Base-by-base conservation (phyloP, 2,797 vertebrate species). In the Basileuterus tristriatus region DNA sequence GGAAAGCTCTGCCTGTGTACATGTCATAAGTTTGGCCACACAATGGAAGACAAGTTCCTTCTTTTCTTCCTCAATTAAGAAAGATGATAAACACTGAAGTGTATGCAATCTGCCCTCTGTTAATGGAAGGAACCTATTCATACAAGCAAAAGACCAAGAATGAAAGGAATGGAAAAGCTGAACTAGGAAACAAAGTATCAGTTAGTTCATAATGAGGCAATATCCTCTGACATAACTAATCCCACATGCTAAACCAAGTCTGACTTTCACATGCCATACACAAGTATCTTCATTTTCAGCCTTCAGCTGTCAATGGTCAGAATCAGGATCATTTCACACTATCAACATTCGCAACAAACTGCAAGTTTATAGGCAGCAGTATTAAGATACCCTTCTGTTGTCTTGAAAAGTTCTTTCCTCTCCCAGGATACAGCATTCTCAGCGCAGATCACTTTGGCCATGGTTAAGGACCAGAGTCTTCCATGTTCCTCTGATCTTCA, bases 381-480 rank as follows among this genome's bases (percentile, higher is more conserved):
- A 95, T 58, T 77, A 52, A 84, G 62, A 93, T 97, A 99, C 99
- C 98, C 98, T 94, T 99, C 98, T 76, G 98, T 96, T 84, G 96
- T 98, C 87, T 95, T 95, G 55, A 98, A 99, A 68, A 99, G 98
- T 49, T 85, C 96, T 76, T 97, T 98, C 79, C 98, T 74, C 29
- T 98, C 96, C 67, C 94, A 94, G 62, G 97, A 93, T 55, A 91
- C 82, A 76, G 98, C 26, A 15, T 93, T 97, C 83, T 92, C 97
- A 29, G 77, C 95, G 83, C 77, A 60, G 23, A 99, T 98, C 97
- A 98, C 98, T 96, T 98, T 98, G 89, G 98, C 98, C 87, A 99
- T 96, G 79, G 98, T 98, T 96, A 99, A 97, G 94, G 99, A 98
- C 99, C 99, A 99, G 26, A 99, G 98, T 89, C 98, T 98, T 74